A percentile compares a stretch with the other conserved stretches of the same genome.
Evolutionary conservation across 2,888 invertebrate genomes (phyloP).

Genomic region (Cryptus armator): DNA sequence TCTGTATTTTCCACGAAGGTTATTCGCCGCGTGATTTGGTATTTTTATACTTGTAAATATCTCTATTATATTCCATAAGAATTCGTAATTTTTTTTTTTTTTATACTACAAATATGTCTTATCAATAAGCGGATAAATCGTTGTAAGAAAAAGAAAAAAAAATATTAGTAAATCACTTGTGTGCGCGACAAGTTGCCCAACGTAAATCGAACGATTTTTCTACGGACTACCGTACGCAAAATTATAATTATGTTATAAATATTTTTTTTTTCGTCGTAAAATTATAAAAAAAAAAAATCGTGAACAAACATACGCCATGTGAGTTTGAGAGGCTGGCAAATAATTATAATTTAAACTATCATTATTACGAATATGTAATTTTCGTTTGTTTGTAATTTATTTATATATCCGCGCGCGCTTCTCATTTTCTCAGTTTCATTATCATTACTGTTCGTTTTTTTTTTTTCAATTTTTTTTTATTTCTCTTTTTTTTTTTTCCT

Average conservation of each 20-base stretch:
- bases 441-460: slow-evolving; percentile 72
- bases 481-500: slow-evolving; percentile 72
- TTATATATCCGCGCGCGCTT: slow-evolving; percentile 71
- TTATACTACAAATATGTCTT: slow-evolving; percentile 75
- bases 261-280: not conserved
- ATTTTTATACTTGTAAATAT: slow-evolving; percentile 72
- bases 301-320: slow-evolving; percentile 9
- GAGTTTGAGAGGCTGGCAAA: slow-evolving; percentile 58
- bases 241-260: slow-evolving; percentile 15
- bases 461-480: slow-evolving; percentile 71
- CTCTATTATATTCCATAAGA: slow-evolving; percentile 71
- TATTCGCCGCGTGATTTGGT: slow-evolving; percentile 31
- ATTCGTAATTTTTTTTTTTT: slow-evolving; percentile 68
- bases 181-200: slow-evolving; percentile 68
- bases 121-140: slow-evolving; percentile 67
- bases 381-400: slow-evolving; percentile 64
- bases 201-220: slow-evolving; percentile 52
- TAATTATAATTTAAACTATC: slow-evolving; percentile 70
- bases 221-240: slow-evolving; percentile 30
- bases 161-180: slow-evolving; percentile 63
- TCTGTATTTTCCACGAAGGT: slow-evolving; percentile 14
- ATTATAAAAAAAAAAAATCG: slow-evolving; percentile 44
- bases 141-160: slow-evolving; percentile 52
- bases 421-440: slow-evolving; percentile 67
- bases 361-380: slow-evolving; percentile 68